A percentile compares a stretch with the other conserved stretches of the same genome.
Conservation (phyloP, 2,888 invertebrate genomes). For the Cryptus armator region DNA sequence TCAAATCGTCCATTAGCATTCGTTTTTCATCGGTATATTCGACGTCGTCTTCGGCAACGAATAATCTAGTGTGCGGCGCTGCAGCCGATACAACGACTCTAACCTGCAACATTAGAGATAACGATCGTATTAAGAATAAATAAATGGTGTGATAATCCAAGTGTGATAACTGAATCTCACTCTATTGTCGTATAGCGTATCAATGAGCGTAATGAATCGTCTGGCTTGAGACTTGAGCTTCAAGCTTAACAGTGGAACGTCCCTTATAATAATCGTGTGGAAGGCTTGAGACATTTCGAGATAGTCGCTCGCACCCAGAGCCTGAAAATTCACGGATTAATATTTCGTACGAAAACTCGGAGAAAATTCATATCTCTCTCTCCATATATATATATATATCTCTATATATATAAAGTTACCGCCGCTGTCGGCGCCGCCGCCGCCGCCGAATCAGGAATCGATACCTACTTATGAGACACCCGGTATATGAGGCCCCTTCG, state of each 20-base stretch:
- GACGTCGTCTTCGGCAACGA: conserved; percentile 87
- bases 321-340: conserved; percentile 86
- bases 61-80: conserved; percentile 91
- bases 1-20: conserved; percentile 97
- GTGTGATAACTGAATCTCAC: conserved; percentile 84
- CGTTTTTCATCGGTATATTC: conserved; percentile 92
- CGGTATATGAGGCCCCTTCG: too few species aligned
- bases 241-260: conserved; percentile 94
- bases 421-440: too few species aligned
- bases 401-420: too few species aligned
- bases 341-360: not conserved
- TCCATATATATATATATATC: too few species aligned
- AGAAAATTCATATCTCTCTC: too few species aligned
- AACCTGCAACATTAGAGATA: conserved; percentile 86
- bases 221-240: conserved; percentile 94
- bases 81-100: conserved; percentile 94
- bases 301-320: conserved; percentile 98
- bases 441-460: too few species aligned
- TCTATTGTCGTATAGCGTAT: conserved; percentile 97
- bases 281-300: conserved; percentile 96
- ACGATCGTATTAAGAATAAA: conserved; percentile 65
- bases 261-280: conserved; percentile 96
- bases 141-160: conserved; percentile 30
- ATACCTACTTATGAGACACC: too few species aligned
- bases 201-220: conserved; percentile 98